Evolutionary conservation across 2,797 vertebrate species (phyloP).

Genomic region (Mustela erminea): DNA sequence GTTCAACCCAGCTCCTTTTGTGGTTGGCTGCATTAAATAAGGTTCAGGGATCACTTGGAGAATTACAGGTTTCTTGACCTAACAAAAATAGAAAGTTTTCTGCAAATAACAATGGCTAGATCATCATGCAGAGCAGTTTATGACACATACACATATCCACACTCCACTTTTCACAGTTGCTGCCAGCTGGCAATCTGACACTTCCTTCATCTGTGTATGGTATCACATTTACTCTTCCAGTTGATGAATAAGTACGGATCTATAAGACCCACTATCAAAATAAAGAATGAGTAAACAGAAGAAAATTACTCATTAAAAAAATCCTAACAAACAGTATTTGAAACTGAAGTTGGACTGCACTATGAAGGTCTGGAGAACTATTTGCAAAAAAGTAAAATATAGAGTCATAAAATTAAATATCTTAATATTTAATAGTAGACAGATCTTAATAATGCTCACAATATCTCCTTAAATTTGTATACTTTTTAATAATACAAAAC

Average conservation of each 20-base stretch:
- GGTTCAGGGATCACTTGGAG: constrained; percentile 86
- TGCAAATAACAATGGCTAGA: constrained; percentile 76
- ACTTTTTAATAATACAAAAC: not conserved
- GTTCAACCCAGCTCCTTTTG: constrained; percentile 87
- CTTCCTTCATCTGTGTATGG: constrained; percentile 13
- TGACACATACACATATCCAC: constrained; percentile 13
- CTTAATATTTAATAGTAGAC: constrained; percentile 33
- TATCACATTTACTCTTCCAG: constrained; percentile 67
- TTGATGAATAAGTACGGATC: constrained; percentile 78
- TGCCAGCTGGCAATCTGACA: not conserved
- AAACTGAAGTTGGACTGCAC: constrained; percentile 71
- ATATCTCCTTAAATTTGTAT: not conserved
- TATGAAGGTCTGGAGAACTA: not conserved
- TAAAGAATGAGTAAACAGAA: constrained; percentile 68
- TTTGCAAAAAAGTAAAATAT: constrained; percentile 34
- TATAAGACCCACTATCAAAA: constrained; percentile 76
- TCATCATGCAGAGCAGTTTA: constrained; percentile 77
- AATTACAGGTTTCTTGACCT: constrained; percentile 86
- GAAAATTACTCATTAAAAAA: not conserved
- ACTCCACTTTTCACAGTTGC: not conserved
- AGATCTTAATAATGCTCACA: not conserved
- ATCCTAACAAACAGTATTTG: constrained; percentile 36
- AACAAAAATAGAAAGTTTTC: constrained; percentile 83
- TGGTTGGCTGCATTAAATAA: constrained; percentile 87
- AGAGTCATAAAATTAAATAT: constrained; percentile 8